These are phyloP conservation scores for Cheilosia vulpina DNA, from an alignment of 2,888 invertebrate species.

Conservation along the genomic window DNA sequence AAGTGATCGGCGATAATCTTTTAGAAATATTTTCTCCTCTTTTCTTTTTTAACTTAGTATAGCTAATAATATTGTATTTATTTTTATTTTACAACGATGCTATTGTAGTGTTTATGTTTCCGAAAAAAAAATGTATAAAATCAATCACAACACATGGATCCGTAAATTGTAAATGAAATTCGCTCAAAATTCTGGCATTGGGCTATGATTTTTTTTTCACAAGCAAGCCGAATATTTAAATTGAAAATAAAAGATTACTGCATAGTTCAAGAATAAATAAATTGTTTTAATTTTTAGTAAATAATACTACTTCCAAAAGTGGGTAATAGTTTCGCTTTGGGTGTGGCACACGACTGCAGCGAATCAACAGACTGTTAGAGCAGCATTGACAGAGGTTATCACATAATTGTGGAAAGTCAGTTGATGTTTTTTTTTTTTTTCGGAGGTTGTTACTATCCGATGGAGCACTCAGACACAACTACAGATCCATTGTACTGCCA, in stretches of 20 bases:
- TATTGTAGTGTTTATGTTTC: slow-evolving; percentile 41
- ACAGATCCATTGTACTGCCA: too few relatives aligned
- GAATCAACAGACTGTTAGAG: too few relatives aligned
- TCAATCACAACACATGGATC: slow-evolving; percentile 15
- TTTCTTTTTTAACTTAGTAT: slow-evolving; percentile 44
- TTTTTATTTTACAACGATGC: slow-evolving; percentile 57
- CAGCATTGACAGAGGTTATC: too few relatives aligned
- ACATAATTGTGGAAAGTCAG: too few relatives aligned
- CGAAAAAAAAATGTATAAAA: slow-evolving; percentile 3
- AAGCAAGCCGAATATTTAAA: slow-evolving; percentile 15
- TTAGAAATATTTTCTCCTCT: slow-evolving; percentile 24
- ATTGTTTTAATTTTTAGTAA: not conserved
- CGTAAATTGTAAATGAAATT: slow-evolving; percentile 38
- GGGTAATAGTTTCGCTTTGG: too few relatives aligned
- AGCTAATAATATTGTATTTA: slow-evolving; percentile 65
- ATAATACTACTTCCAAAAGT: too few relatives aligned
- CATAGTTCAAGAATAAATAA: slow-evolving; percentile 16
- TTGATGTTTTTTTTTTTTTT: too few relatives aligned
- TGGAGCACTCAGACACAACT: too few relatives aligned
- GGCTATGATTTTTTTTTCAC: slow-evolving; percentile 36
- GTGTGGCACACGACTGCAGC: too few relatives aligned
- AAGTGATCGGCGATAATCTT: slow-evolving; percentile 39
- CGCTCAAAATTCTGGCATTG: slow-evolving; percentile 51
- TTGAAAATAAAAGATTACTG: slow-evolving; percentile 21
- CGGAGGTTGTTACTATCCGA: too few relatives aligned